phyloP scores from a whole-genome alignment of 2,797 vertebrate genomes.

The Premnoplex brunnescens region DNA sequence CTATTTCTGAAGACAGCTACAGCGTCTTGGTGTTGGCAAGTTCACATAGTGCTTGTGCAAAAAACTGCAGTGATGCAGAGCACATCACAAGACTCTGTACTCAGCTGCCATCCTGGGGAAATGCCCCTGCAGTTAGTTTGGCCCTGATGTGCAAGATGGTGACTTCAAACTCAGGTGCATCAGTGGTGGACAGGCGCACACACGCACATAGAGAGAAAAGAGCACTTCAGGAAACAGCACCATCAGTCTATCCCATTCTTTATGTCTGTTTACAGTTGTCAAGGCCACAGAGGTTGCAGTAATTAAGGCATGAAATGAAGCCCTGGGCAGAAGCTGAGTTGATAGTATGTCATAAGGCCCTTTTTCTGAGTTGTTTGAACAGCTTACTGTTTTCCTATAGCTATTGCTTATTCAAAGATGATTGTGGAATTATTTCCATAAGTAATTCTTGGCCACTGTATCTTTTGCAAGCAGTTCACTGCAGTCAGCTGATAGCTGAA shows the following conservation, averaged over 20 bases:
- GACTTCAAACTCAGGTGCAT: background rate
- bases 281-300: background rate
- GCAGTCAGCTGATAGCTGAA: conserved; percentile 26
- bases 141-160: accelerated
- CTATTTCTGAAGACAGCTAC: background rate
- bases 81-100: background rate
- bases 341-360: background rate
- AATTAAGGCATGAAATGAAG: conserved; percentile 3
- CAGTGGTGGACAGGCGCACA: background rate
- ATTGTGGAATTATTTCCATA: conserved; percentile 54
- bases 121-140: background rate
- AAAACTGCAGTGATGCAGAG: background rate
- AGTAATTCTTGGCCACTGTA: conserved; percentile 21
- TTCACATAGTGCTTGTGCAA: background rate
- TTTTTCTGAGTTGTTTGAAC: conserved; percentile 15
- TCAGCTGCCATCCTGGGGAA: background rate
- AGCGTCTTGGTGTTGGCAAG: background rate
- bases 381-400: conserved; percentile 40
- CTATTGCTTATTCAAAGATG: conserved; percentile 43
- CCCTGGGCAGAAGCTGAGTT: background rate
- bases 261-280: background rate
- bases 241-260: background rate
- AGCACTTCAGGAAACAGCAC: background rate
- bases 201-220: background rate
- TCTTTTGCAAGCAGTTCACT: background rate